These are phyloP conservation scores for Trichopria drosophilae DNA, from an alignment of 2,888 invertebrate species.

Conservation along the genomic window DNA sequence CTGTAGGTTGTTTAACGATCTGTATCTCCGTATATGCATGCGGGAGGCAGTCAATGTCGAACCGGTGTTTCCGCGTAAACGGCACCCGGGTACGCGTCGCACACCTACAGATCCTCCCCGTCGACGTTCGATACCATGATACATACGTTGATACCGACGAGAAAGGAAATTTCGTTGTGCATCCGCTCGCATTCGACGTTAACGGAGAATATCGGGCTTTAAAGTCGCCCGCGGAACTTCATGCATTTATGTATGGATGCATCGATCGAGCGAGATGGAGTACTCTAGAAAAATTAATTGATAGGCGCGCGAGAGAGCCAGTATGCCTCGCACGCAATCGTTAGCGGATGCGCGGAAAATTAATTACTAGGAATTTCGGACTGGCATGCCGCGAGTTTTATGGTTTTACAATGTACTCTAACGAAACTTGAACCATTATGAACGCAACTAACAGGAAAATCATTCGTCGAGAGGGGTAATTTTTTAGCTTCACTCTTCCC, in stretches of 20 bases:
- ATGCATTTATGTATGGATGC: constrained; percentile 46
- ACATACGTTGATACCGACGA: not conserved
- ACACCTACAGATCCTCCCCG: not conserved
- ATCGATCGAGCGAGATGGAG: constrained; percentile 40
- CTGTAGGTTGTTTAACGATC: constrained; percentile 3
- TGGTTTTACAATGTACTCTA: no score
- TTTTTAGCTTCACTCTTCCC: no score
- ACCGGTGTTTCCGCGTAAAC: constrained; percentile 10
- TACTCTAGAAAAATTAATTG: constrained; percentile 42
- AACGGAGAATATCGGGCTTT: constrained; percentile 41
- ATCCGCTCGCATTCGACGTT: constrained; percentile 31
- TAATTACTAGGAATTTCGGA: no score
- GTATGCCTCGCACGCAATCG: no score
- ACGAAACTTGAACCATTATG: no score
- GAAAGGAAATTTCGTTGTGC: constrained; percentile 26
- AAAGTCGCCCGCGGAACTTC: constrained; percentile 40
- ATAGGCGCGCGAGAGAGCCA: constrained; percentile 28
- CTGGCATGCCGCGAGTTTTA: no score
- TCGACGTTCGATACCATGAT: not conserved
- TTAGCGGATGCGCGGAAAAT: no score
- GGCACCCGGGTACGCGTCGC: not conserved
- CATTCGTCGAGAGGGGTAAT: no score
- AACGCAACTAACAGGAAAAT: no score
- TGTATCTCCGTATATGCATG: no score
- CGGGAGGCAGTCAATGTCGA: not conserved